Evolutionary conservation across 2,113 vertebrate species (phyloP).

Genomic region (Laticauda laticaudata): DNA sequence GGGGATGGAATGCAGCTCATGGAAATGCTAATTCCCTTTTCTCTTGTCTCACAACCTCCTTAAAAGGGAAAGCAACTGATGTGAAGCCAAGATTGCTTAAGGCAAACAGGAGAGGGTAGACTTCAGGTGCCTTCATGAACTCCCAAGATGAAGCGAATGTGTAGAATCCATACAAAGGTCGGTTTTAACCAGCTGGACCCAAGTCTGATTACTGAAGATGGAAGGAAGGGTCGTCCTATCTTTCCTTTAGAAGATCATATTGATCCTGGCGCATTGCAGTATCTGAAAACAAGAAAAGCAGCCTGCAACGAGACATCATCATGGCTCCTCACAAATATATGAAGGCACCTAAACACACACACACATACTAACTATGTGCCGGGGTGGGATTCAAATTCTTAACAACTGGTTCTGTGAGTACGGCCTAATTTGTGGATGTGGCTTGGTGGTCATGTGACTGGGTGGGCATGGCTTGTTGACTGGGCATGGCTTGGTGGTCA

Average conservation of each 20-base stretch:
- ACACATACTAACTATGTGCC: not conserved
- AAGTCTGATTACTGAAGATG: not conserved
- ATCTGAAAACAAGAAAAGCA: not conserved
- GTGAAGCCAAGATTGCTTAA: not conserved
- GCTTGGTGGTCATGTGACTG: too few relatives aligned
- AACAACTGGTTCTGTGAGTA: too few relatives aligned
- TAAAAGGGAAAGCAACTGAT: not conserved
- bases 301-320: fast-evolving
- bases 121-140: not conserved
- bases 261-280: not conserved
- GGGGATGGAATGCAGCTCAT: not conserved
- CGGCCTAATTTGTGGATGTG: too few relatives aligned
- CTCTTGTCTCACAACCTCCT: not conserved
- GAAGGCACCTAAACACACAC: not conserved
- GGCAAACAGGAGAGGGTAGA: not conserved
- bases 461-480: too few relatives aligned
- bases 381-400: too few relatives aligned
- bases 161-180: not conserved
- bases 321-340: not conserved
- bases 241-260: not conserved
- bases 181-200: not conserved
- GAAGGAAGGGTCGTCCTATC: not conserved
- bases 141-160: not conserved
- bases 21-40: not conserved
- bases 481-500: too few relatives aligned